Evolutionary conservation across 2,888 invertebrate genomes (phyloP).

Genomic region (Aproaerema taeniolella): DNA sequence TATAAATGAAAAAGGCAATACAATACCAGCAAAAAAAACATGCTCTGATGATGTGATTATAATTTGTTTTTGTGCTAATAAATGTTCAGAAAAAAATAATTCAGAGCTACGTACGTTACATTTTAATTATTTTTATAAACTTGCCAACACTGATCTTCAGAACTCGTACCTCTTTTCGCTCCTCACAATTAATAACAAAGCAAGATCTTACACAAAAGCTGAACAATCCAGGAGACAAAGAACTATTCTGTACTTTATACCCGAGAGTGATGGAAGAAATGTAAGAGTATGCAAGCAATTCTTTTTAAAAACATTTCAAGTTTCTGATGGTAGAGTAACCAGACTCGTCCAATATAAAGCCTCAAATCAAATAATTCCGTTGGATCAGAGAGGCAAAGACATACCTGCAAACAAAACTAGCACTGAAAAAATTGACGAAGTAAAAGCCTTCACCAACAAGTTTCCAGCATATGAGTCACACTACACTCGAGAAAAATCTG

Average conservation of each 20-base stretch:
- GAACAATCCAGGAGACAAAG: no score
- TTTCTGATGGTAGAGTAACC: constrained; percentile 19
- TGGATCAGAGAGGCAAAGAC: constrained; percentile 21
- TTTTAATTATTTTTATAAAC: constrained; percentile 14
- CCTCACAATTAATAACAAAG: no score
- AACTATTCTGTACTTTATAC: no score
- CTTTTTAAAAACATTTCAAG: constrained; percentile 18
- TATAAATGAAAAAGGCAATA: constrained; percentile 12
- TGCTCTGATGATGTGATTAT: constrained; percentile 16
- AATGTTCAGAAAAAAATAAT: constrained; percentile 15
- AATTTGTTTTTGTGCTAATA: constrained; percentile 8
- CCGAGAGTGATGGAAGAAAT: no score
- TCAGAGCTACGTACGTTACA: constrained; percentile 10
- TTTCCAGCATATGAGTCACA: constrained; percentile 21
- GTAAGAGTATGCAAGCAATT: constrained; percentile 15
- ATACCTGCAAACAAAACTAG: constrained; percentile 20
- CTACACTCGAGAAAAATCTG: constrained; percentile 18
- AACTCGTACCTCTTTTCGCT: no score
- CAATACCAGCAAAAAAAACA: constrained; percentile 2
- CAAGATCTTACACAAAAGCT: no score
- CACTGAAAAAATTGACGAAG: constrained; percentile 15
- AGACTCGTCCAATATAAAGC: constrained; percentile 19
- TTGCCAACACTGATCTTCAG: no score
- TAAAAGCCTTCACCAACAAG: constrained; percentile 20
- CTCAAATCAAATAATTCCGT: constrained; percentile 12